These are phyloP conservation scores for Drosophila albomicans DNA, from an alignment of 1,140 invertebrate species.

Conservation along the genomic window DNA sequence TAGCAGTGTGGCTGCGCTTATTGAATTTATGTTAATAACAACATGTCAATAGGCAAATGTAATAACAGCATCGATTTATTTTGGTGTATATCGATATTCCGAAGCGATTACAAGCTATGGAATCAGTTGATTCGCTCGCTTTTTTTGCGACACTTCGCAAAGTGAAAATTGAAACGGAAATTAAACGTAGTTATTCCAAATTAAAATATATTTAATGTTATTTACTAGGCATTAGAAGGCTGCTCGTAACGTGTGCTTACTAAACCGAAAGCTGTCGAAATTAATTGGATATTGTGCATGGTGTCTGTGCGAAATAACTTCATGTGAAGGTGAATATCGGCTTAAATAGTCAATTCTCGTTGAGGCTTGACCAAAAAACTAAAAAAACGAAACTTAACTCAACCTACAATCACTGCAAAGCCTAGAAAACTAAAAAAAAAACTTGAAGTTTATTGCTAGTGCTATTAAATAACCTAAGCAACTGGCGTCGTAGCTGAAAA, in stretches of 20 bases:
- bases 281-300: constrained; percentile 6
- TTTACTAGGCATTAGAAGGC: background rate
- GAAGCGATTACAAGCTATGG: background rate
- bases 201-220: background rate
- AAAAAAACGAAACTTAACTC: constrained; percentile 25
- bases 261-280: constrained; percentile 15
- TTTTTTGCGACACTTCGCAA: background rate
- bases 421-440: constrained; percentile 47
- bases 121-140: background rate
- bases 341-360: constrained; percentile 38
- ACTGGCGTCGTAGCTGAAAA: constrained; percentile 64
- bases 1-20: background rate
- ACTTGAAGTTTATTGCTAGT: constrained; percentile 82
- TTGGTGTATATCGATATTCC: too few relatives aligned
- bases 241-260: background rate
- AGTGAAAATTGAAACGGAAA: background rate
- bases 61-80: too few relatives aligned
- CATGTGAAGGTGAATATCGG: constrained; percentile 65
- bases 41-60: background rate
- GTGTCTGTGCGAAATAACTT: constrained; percentile 35
- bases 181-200: background rate
- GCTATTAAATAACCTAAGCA: constrained; percentile 58
- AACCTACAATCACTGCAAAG: constrained; percentile 49
- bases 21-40: background rate
- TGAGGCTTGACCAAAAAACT: constrained; percentile 38